Evolutionary conservation across 2,797 vertebrate species (phyloP).

Genomic region (Erpetoichthys calabaricus): DNA sequence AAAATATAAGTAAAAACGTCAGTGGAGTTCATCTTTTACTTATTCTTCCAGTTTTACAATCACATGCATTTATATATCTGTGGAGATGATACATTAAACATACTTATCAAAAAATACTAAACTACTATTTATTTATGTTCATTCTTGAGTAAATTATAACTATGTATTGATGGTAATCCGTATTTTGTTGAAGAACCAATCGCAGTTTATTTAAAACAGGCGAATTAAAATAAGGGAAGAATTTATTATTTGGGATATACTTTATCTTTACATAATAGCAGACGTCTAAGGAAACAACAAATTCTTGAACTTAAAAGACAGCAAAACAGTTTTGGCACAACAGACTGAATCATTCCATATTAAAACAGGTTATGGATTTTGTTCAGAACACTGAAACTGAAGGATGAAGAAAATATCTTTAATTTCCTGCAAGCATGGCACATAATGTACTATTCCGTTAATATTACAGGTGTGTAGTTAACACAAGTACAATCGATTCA

Average conservation of each 20-base stretch:
- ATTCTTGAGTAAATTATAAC: too few species aligned
- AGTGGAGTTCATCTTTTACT: background rate
- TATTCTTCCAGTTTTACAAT: background rate
- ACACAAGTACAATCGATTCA: background rate
- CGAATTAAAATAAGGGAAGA: too few species aligned
- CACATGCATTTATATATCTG: too few species aligned
- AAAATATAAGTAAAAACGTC: constrained; percentile 6
- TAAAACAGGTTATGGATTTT: background rate
- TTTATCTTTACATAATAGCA: too few species aligned
- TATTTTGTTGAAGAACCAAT: background rate
- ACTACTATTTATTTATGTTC: too few species aligned
- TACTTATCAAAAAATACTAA: too few species aligned
- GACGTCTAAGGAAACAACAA: too few species aligned
- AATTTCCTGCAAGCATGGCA: too few species aligned
- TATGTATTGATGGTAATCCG: background rate
- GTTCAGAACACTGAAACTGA: background rate
- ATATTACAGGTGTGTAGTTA: background rate
- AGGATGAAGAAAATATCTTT: too few species aligned
- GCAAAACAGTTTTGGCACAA: background rate
- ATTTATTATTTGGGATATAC: too few species aligned
- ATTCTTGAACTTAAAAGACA: background rate
- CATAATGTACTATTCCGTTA: background rate
- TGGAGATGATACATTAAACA: too few species aligned
- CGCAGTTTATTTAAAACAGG: too few species aligned
- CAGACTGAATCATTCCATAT: background rate